Percentiles rank a stretch among this genome's conserved stretches.
These are phyloP conservation scores for Umimayanthus chanpuru DNA, from an alignment of 92 coral and sea anemone genomes.

Conservation along the genomic window DNA sequence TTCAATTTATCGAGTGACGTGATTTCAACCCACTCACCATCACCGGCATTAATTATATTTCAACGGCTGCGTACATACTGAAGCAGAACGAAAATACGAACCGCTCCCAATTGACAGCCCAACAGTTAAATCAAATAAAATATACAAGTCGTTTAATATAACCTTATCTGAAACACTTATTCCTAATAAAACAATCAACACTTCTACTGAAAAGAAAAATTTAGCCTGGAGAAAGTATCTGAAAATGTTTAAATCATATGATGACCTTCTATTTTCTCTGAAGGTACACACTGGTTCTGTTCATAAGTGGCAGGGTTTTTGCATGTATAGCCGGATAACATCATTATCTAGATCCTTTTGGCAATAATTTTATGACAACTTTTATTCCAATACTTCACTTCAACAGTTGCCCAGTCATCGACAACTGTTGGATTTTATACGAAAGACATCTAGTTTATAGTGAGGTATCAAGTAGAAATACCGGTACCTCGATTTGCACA, in stretches of 20 bases:
- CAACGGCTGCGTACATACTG: too few species aligned
- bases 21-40: too few species aligned
- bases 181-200: neutral
- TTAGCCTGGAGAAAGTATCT: neutral
- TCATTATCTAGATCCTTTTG: neutral
- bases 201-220: neutral
- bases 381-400: neutral
- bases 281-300: neutral
- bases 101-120: constrained; percentile 21
- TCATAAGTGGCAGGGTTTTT: neutral
- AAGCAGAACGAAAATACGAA: too few species aligned
- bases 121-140: neutral
- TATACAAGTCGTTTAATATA: neutral
- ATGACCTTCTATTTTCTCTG: neutral
- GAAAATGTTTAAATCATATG: neutral
- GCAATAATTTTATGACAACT: neutral
- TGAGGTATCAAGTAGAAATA: neutral
- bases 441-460: neutral
- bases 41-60: too few species aligned
- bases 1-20: too few species aligned
- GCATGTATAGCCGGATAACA: neutral
- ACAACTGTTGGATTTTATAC: too few species aligned
- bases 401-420: neutral
- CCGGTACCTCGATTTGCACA: too few species aligned
- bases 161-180: neutral